phyloP scores from a whole-genome alignment of 1,140 invertebrate genomes.

The Ceratoteleas bidentatus region DNA sequence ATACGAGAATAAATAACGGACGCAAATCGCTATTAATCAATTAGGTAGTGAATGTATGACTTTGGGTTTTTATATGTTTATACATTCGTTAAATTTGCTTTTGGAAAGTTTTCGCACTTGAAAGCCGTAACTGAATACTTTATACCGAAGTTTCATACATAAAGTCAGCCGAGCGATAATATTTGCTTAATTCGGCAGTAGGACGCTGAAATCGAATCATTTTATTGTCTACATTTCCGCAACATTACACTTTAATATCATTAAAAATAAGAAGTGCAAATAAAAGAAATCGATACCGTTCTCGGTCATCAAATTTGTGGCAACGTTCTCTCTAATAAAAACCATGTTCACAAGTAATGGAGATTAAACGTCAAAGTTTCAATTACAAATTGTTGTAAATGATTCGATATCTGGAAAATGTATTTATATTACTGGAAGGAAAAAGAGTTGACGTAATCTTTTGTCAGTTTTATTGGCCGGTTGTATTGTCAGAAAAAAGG shows the following conservation, averaged over 20 bases:
- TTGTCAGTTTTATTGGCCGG: no score
- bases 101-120: background rate
- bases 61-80: background rate
- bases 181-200: constrained; percentile 21
- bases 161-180: constrained; percentile 19
- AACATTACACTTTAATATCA: constrained; percentile 33
- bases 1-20: background rate
- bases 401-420: no score
- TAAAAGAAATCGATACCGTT: constrained; percentile 29
- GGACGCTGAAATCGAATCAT: constrained; percentile 19
- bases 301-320: constrained; percentile 14
- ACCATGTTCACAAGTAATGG: constrained; percentile 14
- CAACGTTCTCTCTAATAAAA: constrained; percentile 5
- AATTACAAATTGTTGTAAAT: no score
- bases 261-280: constrained; percentile 19
- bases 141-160: constrained; percentile 3
- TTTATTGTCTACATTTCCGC: constrained; percentile 40
- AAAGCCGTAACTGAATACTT: constrained; percentile 15
- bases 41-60: background rate
- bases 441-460: no score
- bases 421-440: no score
- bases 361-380: no score
- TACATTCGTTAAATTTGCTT: constrained; percentile 13
- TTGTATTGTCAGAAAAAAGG: constrained; percentile 3
- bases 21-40: background rate